These are phyloP conservation scores for Cyphomyrmex costatus DNA, from an alignment of 1,140 invertebrate species.

Conservation along the genomic window DNA sequence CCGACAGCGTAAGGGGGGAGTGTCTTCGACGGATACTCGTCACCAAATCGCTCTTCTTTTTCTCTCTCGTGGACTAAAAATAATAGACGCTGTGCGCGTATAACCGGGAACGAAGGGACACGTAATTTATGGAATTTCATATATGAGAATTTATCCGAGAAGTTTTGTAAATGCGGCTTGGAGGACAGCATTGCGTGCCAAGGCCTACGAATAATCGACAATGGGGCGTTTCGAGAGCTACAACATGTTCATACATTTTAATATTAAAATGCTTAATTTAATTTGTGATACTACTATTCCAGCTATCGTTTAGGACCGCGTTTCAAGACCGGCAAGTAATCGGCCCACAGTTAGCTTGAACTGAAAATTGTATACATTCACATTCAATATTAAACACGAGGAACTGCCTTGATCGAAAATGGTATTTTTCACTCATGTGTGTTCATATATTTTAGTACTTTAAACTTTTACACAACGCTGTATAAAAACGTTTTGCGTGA, in stretches of 20 bases:
- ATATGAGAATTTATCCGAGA: constrained; percentile 60
- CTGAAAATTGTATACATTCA: no score
- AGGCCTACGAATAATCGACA: constrained; percentile 35
- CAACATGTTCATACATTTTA: not conserved
- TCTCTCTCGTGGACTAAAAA: constrained; percentile 52
- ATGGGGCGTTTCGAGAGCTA: not conserved
- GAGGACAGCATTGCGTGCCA: not conserved
- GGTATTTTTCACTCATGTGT: no score
- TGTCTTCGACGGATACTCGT: constrained; percentile 74
- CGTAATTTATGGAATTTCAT: constrained; percentile 75
- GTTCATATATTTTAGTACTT: not conserved
- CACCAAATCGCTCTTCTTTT: constrained; percentile 55
- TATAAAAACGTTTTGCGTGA: not conserved
- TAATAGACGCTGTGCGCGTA: constrained; percentile 52
- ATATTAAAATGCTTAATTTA: no score
- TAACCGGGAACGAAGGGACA: constrained; percentile 22
- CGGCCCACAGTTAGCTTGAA: no score
- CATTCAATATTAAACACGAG: no score
- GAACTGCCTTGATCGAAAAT: no score
- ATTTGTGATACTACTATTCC: no score
- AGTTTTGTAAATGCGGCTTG: constrained; percentile 58
- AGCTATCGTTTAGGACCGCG: no score
- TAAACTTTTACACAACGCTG: not conserved
- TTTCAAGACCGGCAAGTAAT: no score
- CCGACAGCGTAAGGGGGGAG: constrained; percentile 67